Evolutionary conservation across 2,797 vertebrate species (phyloP), one percentile per base, ranked within the genome.

Genomic region (Manis crassicaudata): DNA sequence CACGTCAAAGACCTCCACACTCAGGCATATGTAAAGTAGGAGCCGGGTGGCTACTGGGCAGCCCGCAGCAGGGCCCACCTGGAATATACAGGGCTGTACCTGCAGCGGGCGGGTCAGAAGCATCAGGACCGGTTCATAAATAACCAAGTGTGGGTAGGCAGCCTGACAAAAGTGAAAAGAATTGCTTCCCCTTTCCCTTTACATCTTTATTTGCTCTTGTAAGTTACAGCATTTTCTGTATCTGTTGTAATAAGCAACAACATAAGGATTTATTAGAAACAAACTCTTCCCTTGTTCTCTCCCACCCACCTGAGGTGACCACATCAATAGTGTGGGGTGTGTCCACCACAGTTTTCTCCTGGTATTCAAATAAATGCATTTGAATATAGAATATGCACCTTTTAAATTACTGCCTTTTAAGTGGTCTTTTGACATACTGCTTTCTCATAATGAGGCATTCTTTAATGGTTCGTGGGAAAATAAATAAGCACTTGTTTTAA

Each of bases 401-500:
- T 75, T 82, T 54, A 63, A 93, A 86, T 83, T 52, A 27, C 56
- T 81, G 13, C 62, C 35, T 89, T 79, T 86, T 50, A n/a, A 68
- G 60, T 13, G 29, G 54, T 32, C 87, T 90, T 95, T 91, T 81
- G 35, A 81, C 37, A 5, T 7, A 35, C 56, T n/a, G 76, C 40
- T 35, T 73, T 90, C 81, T 72, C 17, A 27, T 7, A 54, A 50
- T 40, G 63, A 93, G 62, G 35, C 40, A 77, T 86, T 94, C 56
- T 81, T 70, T 88, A 54, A 67, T 75, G 40, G 43, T n/a, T 52
- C 63, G n/a, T 76, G 35, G 56, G 63, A 50, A 90, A 88, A 90
- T 90, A 96, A 95, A 72, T 67, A 80, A 95, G 50, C 27, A 4
- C 50, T 73, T 27, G 54, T 46, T 35, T 88, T 67, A 40, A 63